These are phyloP conservation scores for Schmidtea mediterranea DNA, from an alignment of 1,140 invertebrate genomes.

Conservation along the genomic window DNA sequence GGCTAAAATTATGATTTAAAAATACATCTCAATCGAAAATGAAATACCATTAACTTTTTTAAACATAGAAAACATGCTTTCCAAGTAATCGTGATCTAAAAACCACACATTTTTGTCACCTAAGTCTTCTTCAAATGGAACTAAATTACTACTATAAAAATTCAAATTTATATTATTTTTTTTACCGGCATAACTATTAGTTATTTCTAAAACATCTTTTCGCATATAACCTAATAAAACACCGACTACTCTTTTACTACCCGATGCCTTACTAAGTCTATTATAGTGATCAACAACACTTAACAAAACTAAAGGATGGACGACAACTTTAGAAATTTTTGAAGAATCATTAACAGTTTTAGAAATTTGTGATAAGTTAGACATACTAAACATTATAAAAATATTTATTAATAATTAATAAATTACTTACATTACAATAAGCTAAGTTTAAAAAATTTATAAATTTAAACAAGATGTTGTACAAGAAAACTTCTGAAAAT, in stretches of 20 bases:
- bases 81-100: conserved; percentile 92
- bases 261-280: conserved; percentile 79
- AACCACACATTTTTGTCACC: conserved; percentile 98
- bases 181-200: conserved; percentile 97
- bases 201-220: conserved; percentile 77
- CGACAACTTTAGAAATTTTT: conserved; percentile 49
- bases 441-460: too few relatives aligned
- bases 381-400: too few relatives aligned
- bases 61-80: conserved; percentile 99
- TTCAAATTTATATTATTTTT: conserved; percentile 14
- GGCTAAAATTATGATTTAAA: conserved; percentile 33
- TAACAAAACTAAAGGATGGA: conserved; percentile 84
- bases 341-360: too few relatives aligned
- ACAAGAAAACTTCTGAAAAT: too few relatives aligned
- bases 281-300: conserved; percentile 99
- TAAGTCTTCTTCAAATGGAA: conserved; percentile 95
- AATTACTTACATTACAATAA: too few relatives aligned
- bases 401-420: too few relatives aligned
- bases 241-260: conserved; percentile 88
- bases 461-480: too few relatives aligned
- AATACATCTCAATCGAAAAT: neutral
- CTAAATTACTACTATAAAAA: too few relatives aligned
- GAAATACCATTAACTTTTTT: conserved; percentile 72
- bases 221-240: conserved; percentile 80
- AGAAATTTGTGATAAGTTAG: too few relatives aligned